Evolutionary conservation across 2,797 vertebrate species (phyloP), one percentile per base, ranked within the genome.

Genomic region (Cephalopachus bancanus): DNA sequence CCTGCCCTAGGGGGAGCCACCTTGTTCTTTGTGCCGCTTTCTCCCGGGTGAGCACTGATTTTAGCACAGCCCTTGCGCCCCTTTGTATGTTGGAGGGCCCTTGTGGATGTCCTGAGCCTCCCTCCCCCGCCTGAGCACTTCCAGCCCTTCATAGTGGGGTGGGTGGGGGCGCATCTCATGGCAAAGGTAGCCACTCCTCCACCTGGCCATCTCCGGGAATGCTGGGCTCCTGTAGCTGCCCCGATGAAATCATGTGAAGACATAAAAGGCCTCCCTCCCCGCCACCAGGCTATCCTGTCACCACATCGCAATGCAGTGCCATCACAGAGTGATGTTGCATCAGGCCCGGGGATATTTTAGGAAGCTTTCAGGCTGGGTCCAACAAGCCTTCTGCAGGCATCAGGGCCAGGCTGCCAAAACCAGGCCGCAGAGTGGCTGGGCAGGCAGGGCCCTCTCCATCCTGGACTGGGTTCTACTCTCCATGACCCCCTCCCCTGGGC

Each of bases 341-440:
- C 19, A 30, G 28, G 62, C 83, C 62, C 60, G 11, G 51, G 83
- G 94, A 95, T 98, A 98, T 98, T 98, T 98, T 98, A 89, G 97
- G 97, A 97, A 97, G 92, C 97, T 95, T 94, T 96, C 93, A 67
- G 87, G 79, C 95, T 89, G 83, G 80, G 94, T 97, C 97, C 95
- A 96, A 57, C 87, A 57, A 98, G 93, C 59, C 93, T 64, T 95
- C 74, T 85, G 91, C 7, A 28, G 93, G 72, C 93, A 85, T 78
- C 74, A 37, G 83, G 95, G 65, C 93, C 88, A 78, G 33, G 65
- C 96, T 97, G 94, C 98, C 98, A 98, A 95, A 84, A 91, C 67
- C 91, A 95, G 97, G 65, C 97, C 97, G 85, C 72, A 62, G 93
- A 93, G 80, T 60, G 30, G 62, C 93, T 0, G 30, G 94, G 88